Evolutionary conservation across 2,888 invertebrate genomes (phyloP).

Genomic region (Diabrotica balteata): DNA sequence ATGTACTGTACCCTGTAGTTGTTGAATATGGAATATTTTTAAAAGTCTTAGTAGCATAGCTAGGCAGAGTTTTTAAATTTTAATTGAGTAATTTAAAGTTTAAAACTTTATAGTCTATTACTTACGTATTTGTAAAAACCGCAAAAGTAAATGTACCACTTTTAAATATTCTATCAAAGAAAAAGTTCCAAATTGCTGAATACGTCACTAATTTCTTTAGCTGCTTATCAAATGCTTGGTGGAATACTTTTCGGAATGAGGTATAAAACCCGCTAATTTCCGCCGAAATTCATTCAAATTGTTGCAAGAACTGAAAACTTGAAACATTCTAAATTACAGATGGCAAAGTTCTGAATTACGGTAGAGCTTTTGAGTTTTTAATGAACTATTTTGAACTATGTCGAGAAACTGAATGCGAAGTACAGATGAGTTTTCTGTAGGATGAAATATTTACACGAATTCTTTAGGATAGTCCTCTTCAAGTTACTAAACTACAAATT

Average conservation of each 20-base stretch:
- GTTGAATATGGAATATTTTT: too few species aligned
- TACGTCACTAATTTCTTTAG: neutral
- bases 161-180: neutral
- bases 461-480: conserved; percentile 25
- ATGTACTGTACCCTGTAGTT: too few species aligned
- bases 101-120: too few species aligned
- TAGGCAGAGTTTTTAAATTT: too few species aligned
- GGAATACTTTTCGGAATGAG: conserved; percentile 1
- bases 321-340: conserved; percentile 34
- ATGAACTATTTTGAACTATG: conserved; percentile 42
- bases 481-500: conserved; percentile 32
- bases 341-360: conserved; percentile 32
- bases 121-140: too few species aligned
- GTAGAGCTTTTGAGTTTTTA: conserved; percentile 37
- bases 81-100: too few species aligned
- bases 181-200: conserved; percentile 1
- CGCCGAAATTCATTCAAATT: conserved; percentile 39
- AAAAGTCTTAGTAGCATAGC: too few species aligned
- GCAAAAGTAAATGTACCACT: too few species aligned
- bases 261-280: conserved; percentile 32
- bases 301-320: conserved; percentile 33
- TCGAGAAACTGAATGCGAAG: conserved; percentile 31
- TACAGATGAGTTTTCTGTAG: conserved; percentile 26
- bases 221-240: neutral
- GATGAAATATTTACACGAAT: conserved; percentile 38